These are phyloP conservation scores for Ceratina calcarata DNA, from an alignment of 1,140 invertebrate species.

Conservation along the genomic window DNA sequence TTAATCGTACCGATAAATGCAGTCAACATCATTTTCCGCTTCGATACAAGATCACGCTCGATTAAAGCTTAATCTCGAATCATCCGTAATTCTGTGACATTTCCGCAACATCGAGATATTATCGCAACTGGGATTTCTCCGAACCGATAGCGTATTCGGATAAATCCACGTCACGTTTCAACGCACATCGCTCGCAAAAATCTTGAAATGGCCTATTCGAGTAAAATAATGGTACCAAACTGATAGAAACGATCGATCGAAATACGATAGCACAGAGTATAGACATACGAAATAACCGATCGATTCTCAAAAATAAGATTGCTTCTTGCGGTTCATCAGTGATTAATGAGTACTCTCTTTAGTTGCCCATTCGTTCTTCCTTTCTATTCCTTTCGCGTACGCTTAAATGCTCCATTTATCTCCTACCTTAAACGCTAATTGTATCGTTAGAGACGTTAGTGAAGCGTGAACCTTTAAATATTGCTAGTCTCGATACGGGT, in stretches of 20 bases:
- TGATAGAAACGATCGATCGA: background rate
- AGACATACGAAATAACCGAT: no score
- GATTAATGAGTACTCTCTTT: conserved; percentile 22
- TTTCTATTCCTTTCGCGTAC: conserved; percentile 38
- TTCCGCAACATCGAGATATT: background rate
- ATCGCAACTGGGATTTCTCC: background rate
- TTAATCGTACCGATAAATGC: conserved; percentile 1
- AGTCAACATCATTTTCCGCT: conserved; percentile 1
- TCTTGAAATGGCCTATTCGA: background rate
- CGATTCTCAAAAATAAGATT: conserved; percentile 17
- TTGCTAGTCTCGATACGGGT: conserved; percentile 79
- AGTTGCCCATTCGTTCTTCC: background rate
- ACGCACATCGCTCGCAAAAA: background rate
- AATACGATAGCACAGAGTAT: conserved; percentile 2
- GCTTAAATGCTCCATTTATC: conserved; percentile 52
- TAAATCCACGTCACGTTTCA: no score
- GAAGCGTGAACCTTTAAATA: conserved; percentile 80
- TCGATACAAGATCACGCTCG: conserved; percentile 20
- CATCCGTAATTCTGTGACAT: background rate
- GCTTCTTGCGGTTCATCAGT: background rate
- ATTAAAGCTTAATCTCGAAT: background rate
- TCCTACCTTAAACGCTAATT: conserved; percentile 63
- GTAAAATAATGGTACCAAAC: no score
- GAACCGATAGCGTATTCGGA: background rate
- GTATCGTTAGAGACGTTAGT: conserved; percentile 78